phyloP scores from a whole-genome alignment of 2,888 invertebrate genomes.

The Galerucella nymphaeae region DNA sequence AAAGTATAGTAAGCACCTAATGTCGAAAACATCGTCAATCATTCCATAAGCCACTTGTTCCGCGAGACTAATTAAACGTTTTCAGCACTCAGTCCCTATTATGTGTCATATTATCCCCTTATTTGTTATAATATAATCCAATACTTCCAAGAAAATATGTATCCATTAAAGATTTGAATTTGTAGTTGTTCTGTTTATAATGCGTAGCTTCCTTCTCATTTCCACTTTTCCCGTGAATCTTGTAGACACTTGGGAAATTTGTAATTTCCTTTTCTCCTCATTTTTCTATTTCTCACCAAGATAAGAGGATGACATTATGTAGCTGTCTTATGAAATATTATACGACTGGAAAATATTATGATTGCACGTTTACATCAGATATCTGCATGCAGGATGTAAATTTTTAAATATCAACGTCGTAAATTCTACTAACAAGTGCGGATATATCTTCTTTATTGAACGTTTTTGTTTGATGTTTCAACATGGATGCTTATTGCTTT shows the following conservation, averaged over 20 bases:
- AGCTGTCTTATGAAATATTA: constrained; percentile 50
- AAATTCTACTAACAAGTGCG: constrained; percentile 31
- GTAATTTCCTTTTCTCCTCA: constrained; percentile 55
- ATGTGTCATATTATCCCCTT: no score
- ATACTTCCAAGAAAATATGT: neutral
- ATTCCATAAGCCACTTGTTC: no score
- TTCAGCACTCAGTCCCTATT: no score
- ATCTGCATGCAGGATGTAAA: constrained; percentile 30
- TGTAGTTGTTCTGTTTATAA: neutral
- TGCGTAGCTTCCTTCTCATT: constrained; percentile 54
- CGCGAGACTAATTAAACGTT: no score
- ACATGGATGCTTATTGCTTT: constrained; percentile 10
- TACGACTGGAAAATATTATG: constrained; percentile 42
- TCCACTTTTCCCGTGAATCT: constrained; percentile 53
- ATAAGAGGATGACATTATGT: constrained; percentile 53
- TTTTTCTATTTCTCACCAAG: constrained; percentile 54
- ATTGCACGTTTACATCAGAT: constrained; percentile 36
- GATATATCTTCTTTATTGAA: constrained; percentile 37
- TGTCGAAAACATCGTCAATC: no score
- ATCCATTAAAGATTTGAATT: neutral
- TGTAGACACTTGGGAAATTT: constrained; percentile 59
- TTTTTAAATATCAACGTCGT: constrained; percentile 40
- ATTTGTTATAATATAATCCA: no score
- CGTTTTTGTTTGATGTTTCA: constrained; percentile 21
- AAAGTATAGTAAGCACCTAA: no score